These are phyloP conservation scores for Ditula angustiorana DNA, from an alignment of 2,888 invertebrate genomes.

Conservation along the genomic window DNA sequence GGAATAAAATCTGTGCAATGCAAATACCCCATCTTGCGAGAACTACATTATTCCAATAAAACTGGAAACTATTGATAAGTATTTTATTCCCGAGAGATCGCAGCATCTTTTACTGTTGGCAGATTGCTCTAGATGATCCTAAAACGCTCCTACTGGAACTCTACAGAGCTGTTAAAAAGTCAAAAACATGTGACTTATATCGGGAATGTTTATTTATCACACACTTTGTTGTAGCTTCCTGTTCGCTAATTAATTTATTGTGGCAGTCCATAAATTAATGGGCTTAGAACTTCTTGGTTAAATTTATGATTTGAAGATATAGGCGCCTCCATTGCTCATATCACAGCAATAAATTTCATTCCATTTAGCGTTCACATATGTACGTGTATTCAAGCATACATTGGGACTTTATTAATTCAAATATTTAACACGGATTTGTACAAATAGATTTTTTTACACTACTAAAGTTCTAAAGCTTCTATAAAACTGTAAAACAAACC, in stretches of 20 bases:
- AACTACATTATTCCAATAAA: constrained; percentile 66
- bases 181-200: constrained; percentile 62
- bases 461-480: constrained; percentile 3
- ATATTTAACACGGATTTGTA: neutral
- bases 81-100: constrained; percentile 72
- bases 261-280: constrained; percentile 74
- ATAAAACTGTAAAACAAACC: constrained; percentile 40
- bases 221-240: constrained; percentile 75
- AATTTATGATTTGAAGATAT: constrained; percentile 47
- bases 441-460: neutral
- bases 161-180: constrained; percentile 68
- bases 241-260: constrained; percentile 77
- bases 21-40: constrained; percentile 48
- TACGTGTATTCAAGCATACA: neutral
- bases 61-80: constrained; percentile 80
- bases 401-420: neutral
- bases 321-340: constrained; percentile 28
- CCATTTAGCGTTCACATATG: constrained; percentile 6
- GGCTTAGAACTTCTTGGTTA: constrained; percentile 70
- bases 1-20: constrained; percentile 48
- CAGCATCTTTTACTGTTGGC: constrained; percentile 73
- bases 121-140: constrained; percentile 70
- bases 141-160: constrained; percentile 65
- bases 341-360: constrained; percentile 21
- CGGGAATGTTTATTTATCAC: constrained; percentile 72